Evolutionary conservation across 37 sponge, comb jelly and placozoan species (phyloP).

Genomic region (Aplysina aerophoba): DNA sequence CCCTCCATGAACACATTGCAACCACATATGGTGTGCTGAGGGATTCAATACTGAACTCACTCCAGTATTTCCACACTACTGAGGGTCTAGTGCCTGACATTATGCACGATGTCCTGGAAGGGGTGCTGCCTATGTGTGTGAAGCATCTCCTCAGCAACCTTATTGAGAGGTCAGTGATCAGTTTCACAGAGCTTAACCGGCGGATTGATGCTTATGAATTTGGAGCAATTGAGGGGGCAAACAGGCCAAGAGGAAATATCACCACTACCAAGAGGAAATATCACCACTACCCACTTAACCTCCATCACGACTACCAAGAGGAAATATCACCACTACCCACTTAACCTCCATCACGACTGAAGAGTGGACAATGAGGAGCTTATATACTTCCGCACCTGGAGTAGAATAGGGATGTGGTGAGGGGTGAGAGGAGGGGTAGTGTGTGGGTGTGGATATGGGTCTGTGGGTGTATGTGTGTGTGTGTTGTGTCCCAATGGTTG

Average conservation of each 20-base stretch:
- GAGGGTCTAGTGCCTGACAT: constrained; percentile 72
- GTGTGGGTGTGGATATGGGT: too few relatives aligned
- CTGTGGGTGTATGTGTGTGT: too few relatives aligned
- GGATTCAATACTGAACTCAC: constrained; percentile 50
- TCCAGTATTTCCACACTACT: constrained; percentile 61
- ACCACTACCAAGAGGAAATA: too few relatives aligned
- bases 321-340: too few relatives aligned
- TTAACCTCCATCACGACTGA: too few relatives aligned
- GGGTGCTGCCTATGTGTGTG: constrained; percentile 19
- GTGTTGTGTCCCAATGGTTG: too few relatives aligned
- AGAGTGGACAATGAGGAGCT: too few relatives aligned
- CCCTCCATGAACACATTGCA: constrained; percentile 62
- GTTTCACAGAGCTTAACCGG: not conserved
- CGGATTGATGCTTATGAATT: not conserved
- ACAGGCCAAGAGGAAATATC: constrained; percentile 15
- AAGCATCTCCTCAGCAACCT: constrained; percentile 38
- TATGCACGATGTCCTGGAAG: constrained; percentile 81
- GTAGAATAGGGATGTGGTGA: too few relatives aligned
- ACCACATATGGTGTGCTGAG: constrained; percentile 66
- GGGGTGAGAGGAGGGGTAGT: too few relatives aligned
- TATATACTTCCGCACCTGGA: too few relatives aligned
- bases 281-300: not conserved
- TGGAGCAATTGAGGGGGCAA: not conserved
- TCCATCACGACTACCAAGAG: too few relatives aligned
- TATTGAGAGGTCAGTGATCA: not conserved